phyloP scores from a whole-genome alignment of 2,888 invertebrate species.

The Notodonta ziczac region DNA sequence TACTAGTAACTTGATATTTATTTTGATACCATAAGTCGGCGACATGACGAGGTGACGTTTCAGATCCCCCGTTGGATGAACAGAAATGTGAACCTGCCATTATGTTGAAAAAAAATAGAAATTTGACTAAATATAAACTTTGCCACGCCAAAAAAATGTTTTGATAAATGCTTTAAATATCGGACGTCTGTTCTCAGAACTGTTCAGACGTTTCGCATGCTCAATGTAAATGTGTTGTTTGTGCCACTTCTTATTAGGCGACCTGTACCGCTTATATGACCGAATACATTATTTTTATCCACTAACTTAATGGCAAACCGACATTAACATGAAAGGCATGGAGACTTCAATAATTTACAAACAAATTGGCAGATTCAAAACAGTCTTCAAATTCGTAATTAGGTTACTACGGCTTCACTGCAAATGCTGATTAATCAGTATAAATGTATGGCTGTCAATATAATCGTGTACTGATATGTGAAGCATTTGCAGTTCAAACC shows the following conservation, averaged over 20 bases:
- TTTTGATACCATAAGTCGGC: too few species aligned
- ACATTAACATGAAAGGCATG: constrained; percentile 56
- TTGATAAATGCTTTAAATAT: too few species aligned
- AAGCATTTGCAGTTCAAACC: constrained; percentile 38
- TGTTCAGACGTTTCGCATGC: not conserved
- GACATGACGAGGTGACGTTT: too few species aligned
- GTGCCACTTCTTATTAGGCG: constrained; percentile 49
- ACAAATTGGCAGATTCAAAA: constrained; percentile 24
- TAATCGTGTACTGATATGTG: constrained; percentile 7
- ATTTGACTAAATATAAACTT: too few species aligned
- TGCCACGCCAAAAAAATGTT: too few species aligned
- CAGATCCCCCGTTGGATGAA: too few species aligned
- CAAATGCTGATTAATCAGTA: constrained; percentile 23
- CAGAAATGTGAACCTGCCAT: too few species aligned
- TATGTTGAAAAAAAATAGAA: too few species aligned
- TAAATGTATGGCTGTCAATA: constrained; percentile 5
- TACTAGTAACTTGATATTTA: too few species aligned
- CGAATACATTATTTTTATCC: constrained; percentile 30
- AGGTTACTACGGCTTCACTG: constrained; percentile 37
- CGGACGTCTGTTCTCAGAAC: too few species aligned
- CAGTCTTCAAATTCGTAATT: constrained; percentile 12
- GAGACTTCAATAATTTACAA: constrained; percentile 30
- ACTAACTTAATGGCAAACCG: constrained; percentile 43
- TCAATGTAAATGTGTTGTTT: constrained; percentile 18
- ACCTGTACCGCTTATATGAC: constrained; percentile 42